Evolutionary conservation across 2,113 vertebrate genomes (phyloP).

Genomic region (Pleuronectes platessa): DNA sequence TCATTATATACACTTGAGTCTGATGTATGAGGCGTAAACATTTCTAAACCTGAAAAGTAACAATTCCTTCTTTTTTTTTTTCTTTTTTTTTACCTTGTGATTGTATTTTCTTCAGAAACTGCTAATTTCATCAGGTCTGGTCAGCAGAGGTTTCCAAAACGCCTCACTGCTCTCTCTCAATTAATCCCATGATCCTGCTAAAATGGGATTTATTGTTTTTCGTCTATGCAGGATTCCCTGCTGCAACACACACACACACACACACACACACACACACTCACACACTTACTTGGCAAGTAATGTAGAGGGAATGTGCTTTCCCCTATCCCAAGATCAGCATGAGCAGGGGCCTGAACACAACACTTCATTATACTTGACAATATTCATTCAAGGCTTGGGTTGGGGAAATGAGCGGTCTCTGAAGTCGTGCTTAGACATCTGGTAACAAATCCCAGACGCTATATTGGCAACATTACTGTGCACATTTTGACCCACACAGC

Average conservation of each 20-base stretch:
- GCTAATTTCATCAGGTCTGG: slow-evolving; percentile 14
- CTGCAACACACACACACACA: slow-evolving; percentile 16
- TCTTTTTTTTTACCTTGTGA: background rate
- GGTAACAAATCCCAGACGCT: background rate
- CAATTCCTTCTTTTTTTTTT: background rate
- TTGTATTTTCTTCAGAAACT: background rate
- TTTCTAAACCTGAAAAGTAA: background rate
- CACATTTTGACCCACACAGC: background rate
- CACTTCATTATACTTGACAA: slow-evolving; percentile 36
- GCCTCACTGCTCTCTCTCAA: slow-evolving; percentile 1
- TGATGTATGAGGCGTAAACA: background rate
- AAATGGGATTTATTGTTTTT: slow-evolving; percentile 56
- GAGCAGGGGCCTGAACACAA: slow-evolving; percentile 49
- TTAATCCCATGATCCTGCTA: slow-evolving; percentile 60
- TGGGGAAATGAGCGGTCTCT: background rate
- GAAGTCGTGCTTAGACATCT: background rate
- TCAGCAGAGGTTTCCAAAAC: slow-evolving; percentile 28
- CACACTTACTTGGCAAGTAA: slow-evolving; percentile 41
- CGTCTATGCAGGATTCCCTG: slow-evolving; percentile 39
- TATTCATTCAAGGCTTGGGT: slow-evolving; percentile 27
- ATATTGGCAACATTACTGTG: background rate
- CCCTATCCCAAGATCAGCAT: slow-evolving; percentile 64
- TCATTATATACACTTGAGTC: background rate
- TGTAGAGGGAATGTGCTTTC: slow-evolving; percentile 58
- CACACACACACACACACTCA: background rate